These are phyloP conservation scores for Drosophila bunnanda DNA, from an alignment of 2,888 invertebrate genomes.

Conservation along the genomic window DNA sequence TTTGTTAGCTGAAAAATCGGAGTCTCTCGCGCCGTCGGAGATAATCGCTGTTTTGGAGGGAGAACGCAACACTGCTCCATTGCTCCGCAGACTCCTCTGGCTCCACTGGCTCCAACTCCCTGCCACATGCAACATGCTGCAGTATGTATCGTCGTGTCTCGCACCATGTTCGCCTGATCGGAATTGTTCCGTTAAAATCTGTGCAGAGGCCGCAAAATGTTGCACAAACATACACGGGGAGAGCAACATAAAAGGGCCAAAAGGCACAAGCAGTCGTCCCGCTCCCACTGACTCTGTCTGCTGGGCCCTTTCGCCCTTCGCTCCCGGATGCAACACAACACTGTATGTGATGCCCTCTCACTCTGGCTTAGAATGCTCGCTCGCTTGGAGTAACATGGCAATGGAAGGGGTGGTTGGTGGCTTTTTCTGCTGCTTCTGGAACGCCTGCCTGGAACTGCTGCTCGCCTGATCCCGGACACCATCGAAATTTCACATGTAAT, in stretches of 20 bases:
- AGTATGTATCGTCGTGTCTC: slow-evolving; percentile 15
- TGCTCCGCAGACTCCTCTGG: slow-evolving; percentile 28
- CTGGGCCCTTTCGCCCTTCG: slow-evolving; percentile 15
- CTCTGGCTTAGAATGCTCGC: slow-evolving; percentile 43
- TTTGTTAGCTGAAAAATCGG: slow-evolving; percentile 75
- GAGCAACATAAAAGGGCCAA: slow-evolving; percentile 18
- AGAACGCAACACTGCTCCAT: slow-evolving; percentile 31
- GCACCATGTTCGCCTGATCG: slow-evolving; percentile 67
- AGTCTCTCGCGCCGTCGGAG: slow-evolving; percentile 9
- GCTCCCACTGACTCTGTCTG: not conserved
- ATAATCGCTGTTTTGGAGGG: slow-evolving; percentile 31
- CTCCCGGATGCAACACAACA: slow-evolving; percentile 20
- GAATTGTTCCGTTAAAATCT: slow-evolving; percentile 82
- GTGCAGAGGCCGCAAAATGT: slow-evolving; percentile 75
- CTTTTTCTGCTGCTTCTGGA: slow-evolving; percentile 13
- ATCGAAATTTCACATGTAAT: slow-evolving; percentile 85
- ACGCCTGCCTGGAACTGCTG: slow-evolving; percentile 64
- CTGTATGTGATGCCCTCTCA: slow-evolving; percentile 18
- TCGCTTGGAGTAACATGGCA: slow-evolving; percentile 29
- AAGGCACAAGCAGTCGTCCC: slow-evolving; percentile 30
- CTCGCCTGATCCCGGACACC: slow-evolving; percentile 84
- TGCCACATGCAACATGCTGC: slow-evolving; percentile 66
- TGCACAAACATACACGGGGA: slow-evolving; percentile 63
- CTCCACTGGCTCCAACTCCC: slow-evolving; percentile 28
- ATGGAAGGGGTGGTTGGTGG: slow-evolving; percentile 18